A percentile compares a stretch with the other conserved stretches of the same genome.
Evolutionary conservation across 2,888 invertebrate species (phyloP).

Genomic region (Eilema depressum): DNA sequence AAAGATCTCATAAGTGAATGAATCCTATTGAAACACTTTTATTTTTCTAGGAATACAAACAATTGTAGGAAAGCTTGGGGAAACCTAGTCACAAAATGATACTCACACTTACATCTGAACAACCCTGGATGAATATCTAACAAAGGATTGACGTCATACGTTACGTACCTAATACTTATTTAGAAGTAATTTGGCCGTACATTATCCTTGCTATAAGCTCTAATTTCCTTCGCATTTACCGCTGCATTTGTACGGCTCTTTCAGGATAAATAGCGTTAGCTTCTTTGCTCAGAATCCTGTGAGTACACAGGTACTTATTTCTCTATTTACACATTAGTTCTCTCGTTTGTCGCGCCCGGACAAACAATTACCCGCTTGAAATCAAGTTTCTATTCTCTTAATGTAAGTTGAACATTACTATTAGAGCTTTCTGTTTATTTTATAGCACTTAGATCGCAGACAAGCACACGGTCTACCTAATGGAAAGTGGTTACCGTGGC

Average conservation of each 20-base stretch:
- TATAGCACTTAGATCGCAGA: too few relatives aligned
- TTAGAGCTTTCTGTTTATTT: too few relatives aligned
- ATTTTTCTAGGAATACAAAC: too few relatives aligned
- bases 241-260: background rate
- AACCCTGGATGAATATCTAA: background rate
- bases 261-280: background rate
- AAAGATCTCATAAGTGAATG: too few relatives aligned
- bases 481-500: too few relatives aligned
- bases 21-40: too few relatives aligned
- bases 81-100: too few relatives aligned
- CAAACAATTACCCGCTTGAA: constrained; percentile 1
- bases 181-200: background rate
- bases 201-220: background rate
- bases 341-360: background rate
- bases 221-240: background rate
- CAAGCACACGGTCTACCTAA: too few relatives aligned
- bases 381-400: background rate
- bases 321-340: constrained; percentile 18
- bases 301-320: background rate
- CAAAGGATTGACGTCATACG: background rate
- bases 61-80: too few relatives aligned
- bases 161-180: background rate
- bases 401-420: constrained; percentile 4
- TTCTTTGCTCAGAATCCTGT: background rate
- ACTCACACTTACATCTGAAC: background rate